Evolutionary conservation across 2,797 vertebrate species (phyloP).

Genomic region (Meriones psammophilus): DNA sequence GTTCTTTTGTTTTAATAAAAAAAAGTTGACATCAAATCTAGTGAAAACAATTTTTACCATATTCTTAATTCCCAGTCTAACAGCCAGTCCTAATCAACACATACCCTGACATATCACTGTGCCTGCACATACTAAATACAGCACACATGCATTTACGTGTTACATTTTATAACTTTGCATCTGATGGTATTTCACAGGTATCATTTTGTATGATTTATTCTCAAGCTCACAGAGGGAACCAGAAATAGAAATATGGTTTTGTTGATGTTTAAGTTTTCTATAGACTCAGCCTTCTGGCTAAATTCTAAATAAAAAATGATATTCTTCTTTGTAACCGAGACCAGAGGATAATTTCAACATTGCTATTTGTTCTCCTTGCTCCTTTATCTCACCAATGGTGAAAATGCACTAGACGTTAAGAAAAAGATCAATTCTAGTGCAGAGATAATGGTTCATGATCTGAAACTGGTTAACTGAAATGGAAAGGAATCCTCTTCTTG

Average conservation of each 20-base stretch:
- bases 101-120: neutral
- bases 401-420: neutral
- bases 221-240: neutral
- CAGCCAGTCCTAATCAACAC: neutral
- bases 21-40: neutral
- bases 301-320: neutral
- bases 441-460: neutral
- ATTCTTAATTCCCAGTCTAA: neutral
- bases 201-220: neutral
- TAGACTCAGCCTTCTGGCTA: neutral
- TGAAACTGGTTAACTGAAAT: neutral
- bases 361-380: neutral
- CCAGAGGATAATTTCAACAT: neutral
- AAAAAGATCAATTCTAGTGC: neutral
- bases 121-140: neutral
- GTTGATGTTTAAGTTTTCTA: neutral
- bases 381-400: neutral
- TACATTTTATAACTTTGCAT: neutral
- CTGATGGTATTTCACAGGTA: neutral
- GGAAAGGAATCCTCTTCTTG: neutral
- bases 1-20: constrained; percentile 52
- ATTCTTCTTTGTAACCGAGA: neutral
- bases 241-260: neutral
- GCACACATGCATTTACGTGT: neutral
- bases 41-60: neutral